These are phyloP conservation scores for Magallana gigas DNA, from an alignment of 1,140 invertebrate genomes.

Conservation along the genomic window DNA sequence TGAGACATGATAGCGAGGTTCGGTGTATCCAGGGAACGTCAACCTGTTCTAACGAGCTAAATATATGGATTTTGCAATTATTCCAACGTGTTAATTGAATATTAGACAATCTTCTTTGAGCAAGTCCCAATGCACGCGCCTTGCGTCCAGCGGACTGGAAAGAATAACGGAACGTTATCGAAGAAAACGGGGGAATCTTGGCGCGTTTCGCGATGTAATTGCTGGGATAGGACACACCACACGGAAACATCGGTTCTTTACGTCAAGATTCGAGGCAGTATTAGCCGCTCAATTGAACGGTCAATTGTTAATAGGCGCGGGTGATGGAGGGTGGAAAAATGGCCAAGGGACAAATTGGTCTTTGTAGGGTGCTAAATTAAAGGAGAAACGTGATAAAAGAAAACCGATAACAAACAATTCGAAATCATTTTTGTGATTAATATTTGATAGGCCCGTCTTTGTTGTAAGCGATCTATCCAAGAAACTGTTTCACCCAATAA, in stretches of 20 bases:
- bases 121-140: background rate
- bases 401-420: background rate
- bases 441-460: background rate
- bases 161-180: background rate
- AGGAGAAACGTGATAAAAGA: background rate
- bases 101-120: background rate
- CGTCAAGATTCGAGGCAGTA: constrained; percentile 7
- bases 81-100: constrained; percentile 16
- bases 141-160: background rate
- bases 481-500: no score
- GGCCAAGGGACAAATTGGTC: background rate
- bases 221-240: background rate
- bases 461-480: background rate
- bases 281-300: constrained; percentile 10
- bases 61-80: constrained; percentile 35
- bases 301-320: background rate
- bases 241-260: background rate
- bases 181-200: background rate
- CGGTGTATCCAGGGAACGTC: constrained; percentile 17
- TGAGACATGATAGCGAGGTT: constrained; percentile 2
- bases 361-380: constrained; percentile 1
- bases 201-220: background rate
- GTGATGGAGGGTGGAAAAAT: background rate
- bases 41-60: constrained; percentile 17
- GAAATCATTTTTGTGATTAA: background rate